Conservation (phyloP, 2,888 invertebrate species). For the Oeneis ivallda region DNA sequence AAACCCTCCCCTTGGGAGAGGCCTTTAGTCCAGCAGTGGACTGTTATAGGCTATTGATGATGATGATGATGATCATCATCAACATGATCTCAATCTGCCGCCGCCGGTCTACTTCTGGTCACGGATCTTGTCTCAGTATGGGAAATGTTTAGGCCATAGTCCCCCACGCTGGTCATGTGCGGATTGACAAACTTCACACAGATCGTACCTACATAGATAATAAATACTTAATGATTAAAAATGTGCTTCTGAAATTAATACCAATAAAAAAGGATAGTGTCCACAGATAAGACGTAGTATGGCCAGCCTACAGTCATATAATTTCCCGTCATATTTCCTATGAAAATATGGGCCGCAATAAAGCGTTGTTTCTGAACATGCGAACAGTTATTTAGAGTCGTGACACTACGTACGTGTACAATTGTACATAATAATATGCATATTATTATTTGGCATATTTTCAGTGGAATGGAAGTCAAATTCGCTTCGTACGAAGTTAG, state of each 20-base stretch:
- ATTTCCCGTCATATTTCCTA: constrained; percentile 47
- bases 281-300: neutral
- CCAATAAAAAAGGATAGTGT: neutral
- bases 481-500: neutral
- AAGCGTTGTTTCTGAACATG: constrained; percentile 54
- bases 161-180: no score
- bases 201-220: no score
- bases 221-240: neutral
- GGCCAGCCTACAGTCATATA: constrained; percentile 38
- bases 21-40: no score
- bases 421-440: constrained; percentile 16
- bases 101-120: no score
- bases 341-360: constrained; percentile 54
- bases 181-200: no score
- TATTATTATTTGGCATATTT: constrained; percentile 11
- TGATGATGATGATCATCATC: no score
- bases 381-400: constrained; percentile 56
- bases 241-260: neutral
- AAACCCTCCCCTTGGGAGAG: no score
- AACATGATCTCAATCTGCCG: no score
- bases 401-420: constrained; percentile 16
- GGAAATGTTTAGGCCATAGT: no score
- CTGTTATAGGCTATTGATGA: no score
- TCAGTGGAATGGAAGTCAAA: constrained; percentile 1
- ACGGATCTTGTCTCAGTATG: no score